phyloP scores from a whole-genome alignment of 2,888 invertebrate genomes.

The Prenolepis imparis region DNA sequence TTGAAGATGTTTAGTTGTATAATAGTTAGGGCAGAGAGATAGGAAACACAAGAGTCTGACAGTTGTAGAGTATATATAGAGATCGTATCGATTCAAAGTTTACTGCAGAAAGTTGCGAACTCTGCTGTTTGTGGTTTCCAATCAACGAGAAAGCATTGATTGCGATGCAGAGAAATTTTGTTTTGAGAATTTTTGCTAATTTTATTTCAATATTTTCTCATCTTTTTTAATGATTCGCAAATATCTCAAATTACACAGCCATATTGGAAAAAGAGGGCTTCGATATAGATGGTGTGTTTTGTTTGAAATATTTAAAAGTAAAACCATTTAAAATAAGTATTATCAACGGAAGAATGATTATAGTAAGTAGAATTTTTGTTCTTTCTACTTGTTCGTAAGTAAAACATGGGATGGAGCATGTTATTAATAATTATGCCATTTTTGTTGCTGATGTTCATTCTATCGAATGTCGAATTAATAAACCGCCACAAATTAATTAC shows the following conservation, averaged over 20 bases:
- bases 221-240: background rate
- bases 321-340: background rate
- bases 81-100: conserved; percentile 17
- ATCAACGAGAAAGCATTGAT: background rate
- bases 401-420: background rate
- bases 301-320: background rate
- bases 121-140: conserved; percentile 21
- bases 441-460: background rate
- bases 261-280: background rate
- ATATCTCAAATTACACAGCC: background rate
- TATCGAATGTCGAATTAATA: conserved; percentile 13
- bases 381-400: background rate
- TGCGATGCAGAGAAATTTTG: background rate
- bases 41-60: conserved; percentile 21
- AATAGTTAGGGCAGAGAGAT: conserved; percentile 14
- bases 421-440: conserved; percentile 12
- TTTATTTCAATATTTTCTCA: background rate
- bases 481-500: conserved; percentile 32
- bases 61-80: background rate
- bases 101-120: conserved; percentile 8
- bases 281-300: background rate
- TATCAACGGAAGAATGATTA: background rate
- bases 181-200: background rate
- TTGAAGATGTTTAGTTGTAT: conserved; percentile 17
- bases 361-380: background rate